Evolutionary conservation across 2,888 invertebrate species (phyloP), one percentile per base, ranked within the genome.

Genomic region (Eristalis pertinax): DNA sequence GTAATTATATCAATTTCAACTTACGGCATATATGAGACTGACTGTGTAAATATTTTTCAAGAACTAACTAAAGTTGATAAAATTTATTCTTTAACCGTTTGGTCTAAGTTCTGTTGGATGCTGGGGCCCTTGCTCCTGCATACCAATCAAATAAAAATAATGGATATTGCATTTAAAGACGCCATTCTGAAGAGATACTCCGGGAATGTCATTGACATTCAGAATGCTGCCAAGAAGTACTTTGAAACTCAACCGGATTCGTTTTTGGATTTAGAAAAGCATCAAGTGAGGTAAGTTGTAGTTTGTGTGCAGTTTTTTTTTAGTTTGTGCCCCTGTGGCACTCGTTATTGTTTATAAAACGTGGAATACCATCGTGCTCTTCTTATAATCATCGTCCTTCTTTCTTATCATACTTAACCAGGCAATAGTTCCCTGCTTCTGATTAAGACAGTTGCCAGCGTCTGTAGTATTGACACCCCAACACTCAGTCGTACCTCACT

Each of bases 1-100:
- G 95, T 97, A 2, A 94, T 97, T 84, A 93, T 97, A 80, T 95
- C 96, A 0, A 95, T 96, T 3, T 95, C 97, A 8, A 95, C 96
- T 75, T 95, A 96, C 91, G 98, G 98, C 2, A 94, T 98, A 64
- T 95, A 96, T 24, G 97, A 97, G 91, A 96, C 96, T 4, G 98
- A 98, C 94, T 96, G 92, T 84, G 82, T 92, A 83, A 91, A 91
- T 75, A 91, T 92, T 58, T 92, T 92, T 79, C 92, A 90, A 69
- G 91, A 91, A 88, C 90, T 91, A 50, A 90, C 91, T 50, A 90
- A 92, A 89, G 80, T 91, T 88, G 92, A 92, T 89, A 91, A 91
- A 90, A 90, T 90, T 89, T 91, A 89, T 90, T 91, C 92, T 90
- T 92, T 91, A 86, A 91, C 90, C 89, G 89, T 93, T 76, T 93